phyloP scores from a whole-genome alignment of 2,797 vertebrate species.

The Danio choprae region DNA sequence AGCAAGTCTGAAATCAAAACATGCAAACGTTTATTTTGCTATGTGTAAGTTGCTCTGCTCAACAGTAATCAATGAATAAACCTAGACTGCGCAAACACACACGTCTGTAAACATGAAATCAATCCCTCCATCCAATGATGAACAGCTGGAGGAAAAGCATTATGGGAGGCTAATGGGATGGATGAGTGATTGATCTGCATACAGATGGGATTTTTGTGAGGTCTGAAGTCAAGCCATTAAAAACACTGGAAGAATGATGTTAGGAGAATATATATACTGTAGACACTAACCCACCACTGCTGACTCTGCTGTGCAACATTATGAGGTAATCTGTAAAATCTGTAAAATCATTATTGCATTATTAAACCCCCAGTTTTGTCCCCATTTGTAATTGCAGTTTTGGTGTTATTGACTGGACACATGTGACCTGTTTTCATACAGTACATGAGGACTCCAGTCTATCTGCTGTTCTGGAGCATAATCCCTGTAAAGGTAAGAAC shows the following conservation, averaged over 20 bases:
- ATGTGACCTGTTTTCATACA: no score
- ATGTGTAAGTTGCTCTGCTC: background rate
- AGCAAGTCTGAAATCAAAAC: background rate
- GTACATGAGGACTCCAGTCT: no score
- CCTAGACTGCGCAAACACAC: background rate
- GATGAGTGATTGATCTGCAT: slow-evolving; percentile 4
- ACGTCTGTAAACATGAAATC: slow-evolving; percentile 5
- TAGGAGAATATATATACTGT: background rate
- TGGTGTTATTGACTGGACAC: background rate
- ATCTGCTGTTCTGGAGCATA: no score
- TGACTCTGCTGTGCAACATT: background rate
- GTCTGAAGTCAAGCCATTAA: background rate
- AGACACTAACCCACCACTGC: background rate
- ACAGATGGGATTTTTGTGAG: background rate
- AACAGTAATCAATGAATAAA: background rate
- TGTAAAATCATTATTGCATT: background rate
- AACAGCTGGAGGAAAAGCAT: slow-evolving; percentile 4
- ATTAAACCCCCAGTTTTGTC: no score
- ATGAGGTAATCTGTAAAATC: background rate
- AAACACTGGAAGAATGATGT: background rate
- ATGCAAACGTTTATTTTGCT: background rate
- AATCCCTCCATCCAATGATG: background rate
- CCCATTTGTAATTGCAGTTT: no score
- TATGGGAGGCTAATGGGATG: slow-evolving; percentile 16
- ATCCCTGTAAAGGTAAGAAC: no score